Conservation (phyloP, 2,888 invertebrate genomes). For the Perizoma affinitatum region DNA sequence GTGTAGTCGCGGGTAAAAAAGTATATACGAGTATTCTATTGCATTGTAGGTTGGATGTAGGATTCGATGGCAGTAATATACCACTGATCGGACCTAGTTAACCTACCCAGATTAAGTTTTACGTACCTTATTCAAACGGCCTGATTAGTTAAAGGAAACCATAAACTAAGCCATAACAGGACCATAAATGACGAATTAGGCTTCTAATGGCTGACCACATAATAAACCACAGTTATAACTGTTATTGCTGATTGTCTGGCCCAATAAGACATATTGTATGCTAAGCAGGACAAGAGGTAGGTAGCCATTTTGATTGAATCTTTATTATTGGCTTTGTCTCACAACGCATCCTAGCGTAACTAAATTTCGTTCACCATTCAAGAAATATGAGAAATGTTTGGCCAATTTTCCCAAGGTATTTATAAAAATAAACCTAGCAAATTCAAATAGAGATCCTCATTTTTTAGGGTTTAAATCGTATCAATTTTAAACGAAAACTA, state of each 20-base stretch:
- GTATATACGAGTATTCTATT: too few species aligned
- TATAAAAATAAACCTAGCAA: too few species aligned
- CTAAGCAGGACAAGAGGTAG: conserved; percentile 37
- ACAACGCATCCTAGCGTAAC: conserved; percentile 18
- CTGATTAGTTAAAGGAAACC: conserved; percentile 4
- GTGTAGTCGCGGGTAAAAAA: too few species aligned
- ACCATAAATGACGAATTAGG: conserved; percentile 19
- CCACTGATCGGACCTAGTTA: neutral
- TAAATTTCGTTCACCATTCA: conserved; percentile 12
- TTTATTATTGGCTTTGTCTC: conserved; percentile 31
- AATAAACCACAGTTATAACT: conserved; percentile 26
- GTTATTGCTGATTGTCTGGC: conserved; percentile 44
- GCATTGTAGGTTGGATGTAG: too few species aligned
- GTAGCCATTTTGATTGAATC: conserved; percentile 37
- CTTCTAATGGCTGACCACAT: conserved; percentile 16
- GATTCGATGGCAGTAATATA: too few species aligned
- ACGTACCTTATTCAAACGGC: conserved; percentile 1
- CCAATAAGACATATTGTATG: conserved; percentile 42
- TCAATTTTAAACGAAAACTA: too few species aligned
- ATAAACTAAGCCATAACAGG: conserved; percentile 19
- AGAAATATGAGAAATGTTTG: conserved; percentile 6
- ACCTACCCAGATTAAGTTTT: neutral
- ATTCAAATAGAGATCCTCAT: neutral
- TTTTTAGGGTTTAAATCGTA: too few species aligned
- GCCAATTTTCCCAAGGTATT: too few species aligned